phyloP scores from a whole-genome alignment of 2,797 vertebrate genomes.

The Pempheris klunzingeri region DNA sequence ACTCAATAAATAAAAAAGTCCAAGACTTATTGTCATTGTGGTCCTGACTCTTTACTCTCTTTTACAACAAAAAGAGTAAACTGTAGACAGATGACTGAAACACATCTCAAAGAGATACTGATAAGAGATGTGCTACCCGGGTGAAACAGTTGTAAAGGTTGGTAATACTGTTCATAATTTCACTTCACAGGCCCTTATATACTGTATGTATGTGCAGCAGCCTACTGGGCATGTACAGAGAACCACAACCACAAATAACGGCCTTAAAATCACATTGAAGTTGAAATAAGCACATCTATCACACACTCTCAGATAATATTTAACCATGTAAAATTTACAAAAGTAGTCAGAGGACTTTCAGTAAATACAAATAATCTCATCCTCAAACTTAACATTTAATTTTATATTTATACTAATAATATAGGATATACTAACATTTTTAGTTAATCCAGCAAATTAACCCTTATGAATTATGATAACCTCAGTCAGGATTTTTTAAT shows the following conservation, averaged over 20 bases:
- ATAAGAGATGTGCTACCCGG: neutral
- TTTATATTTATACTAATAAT: no score
- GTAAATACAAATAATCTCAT: neutral
- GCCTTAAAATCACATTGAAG: neutral
- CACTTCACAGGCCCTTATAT: no score
- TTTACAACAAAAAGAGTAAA: neutral
- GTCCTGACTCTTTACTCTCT: neutral
- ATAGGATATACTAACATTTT: no score
- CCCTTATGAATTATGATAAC: no score
- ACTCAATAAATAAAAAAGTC: neutral
- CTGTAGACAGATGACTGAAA: neutral
- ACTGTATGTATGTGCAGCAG: neutral
- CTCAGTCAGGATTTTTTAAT: no score
- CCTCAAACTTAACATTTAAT: no score
- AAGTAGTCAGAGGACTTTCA: neutral
- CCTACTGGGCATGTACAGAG: neutral
- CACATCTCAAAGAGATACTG: neutral
- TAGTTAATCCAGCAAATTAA: neutral
- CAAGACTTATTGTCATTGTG: neutral
- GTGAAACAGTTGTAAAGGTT: neutral
- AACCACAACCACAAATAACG: neutral
- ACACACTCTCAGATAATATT: neutral
- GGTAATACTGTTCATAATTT: no score
- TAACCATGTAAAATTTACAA: neutral
- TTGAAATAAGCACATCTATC: neutral